Evolutionary conservation across 2,888 invertebrate genomes (phyloP).

Genomic region (Pristionchus exspectatus): DNA sequence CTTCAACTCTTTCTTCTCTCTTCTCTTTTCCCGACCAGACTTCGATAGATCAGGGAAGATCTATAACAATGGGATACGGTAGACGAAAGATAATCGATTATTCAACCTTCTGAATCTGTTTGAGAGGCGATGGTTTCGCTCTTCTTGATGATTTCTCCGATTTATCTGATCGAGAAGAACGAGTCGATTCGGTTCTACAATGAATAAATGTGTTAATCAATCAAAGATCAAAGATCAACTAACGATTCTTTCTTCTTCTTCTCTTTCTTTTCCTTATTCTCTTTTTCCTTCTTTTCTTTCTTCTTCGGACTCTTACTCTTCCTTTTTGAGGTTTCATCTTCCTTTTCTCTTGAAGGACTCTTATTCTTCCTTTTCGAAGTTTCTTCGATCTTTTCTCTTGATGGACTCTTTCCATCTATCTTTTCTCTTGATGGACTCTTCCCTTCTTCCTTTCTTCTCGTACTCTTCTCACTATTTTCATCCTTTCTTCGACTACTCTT

Average conservation of each 20-base stretch:
- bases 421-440: too few relatives aligned
- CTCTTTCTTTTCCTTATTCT: neutral
- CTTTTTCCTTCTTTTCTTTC: neutral
- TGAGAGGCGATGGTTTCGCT: neutral
- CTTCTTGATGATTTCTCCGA: slow-evolving; percentile 4
- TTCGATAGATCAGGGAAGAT: slow-evolving; percentile 39
- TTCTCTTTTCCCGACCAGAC: neutral
- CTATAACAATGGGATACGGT: neutral
- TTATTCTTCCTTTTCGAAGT: neutral
- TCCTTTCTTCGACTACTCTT: neutral
- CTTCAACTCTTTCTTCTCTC: slow-evolving; percentile 10
- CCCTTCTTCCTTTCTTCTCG: neutral
- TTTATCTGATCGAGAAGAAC: neutral
- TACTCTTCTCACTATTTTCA: neutral
- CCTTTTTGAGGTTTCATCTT: neutral
- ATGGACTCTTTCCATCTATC: too few relatives aligned
- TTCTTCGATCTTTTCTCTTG: too few relatives aligned
- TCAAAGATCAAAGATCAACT: neutral
- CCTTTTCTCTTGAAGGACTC: too few relatives aligned
- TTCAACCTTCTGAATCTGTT: slow-evolving; percentile 24
- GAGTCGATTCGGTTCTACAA: neutral
- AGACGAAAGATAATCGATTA: neutral
- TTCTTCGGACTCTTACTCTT: neutral
- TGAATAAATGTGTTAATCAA: neutral
- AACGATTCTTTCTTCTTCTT: neutral